A percentile compares a stretch with the other conserved stretches of the same genome.
Conservation (phyloP, 1,140 invertebrate genomes). For the Calliopsis andreniformis region DNA sequence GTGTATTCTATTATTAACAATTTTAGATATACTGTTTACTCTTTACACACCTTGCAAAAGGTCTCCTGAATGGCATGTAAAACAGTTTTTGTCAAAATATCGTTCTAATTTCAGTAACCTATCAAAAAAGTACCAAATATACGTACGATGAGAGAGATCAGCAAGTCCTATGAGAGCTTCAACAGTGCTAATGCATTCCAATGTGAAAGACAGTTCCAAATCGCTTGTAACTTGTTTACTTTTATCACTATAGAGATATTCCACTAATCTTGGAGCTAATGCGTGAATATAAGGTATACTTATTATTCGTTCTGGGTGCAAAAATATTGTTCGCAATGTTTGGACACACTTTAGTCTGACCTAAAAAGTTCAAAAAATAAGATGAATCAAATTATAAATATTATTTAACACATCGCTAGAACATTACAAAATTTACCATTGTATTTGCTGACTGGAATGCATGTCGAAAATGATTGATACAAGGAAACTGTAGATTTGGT, state of each 20-base stretch:
- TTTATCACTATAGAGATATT: constrained; percentile 85
- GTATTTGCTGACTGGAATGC: constrained; percentile 90
- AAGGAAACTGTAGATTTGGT: constrained; percentile 93
- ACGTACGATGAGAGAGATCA: constrained; percentile 90
- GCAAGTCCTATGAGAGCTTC: constrained; percentile 89
- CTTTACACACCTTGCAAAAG: constrained; percentile 81
- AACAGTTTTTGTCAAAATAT: constrained; percentile 57
- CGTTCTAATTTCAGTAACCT: constrained; percentile 24
- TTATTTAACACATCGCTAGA: constrained; percentile 10
- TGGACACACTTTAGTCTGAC: constrained; percentile 90
- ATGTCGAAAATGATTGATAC: constrained; percentile 95
- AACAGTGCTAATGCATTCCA: constrained; percentile 87
- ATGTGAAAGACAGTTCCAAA: constrained; percentile 84
- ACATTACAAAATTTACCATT: constrained; percentile 82
- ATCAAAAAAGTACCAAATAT: too few relatives aligned
- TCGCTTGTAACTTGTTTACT: constrained; percentile 84
- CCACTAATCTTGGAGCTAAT: constrained; percentile 88
- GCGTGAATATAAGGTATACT: constrained; percentile 91
- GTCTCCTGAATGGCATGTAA: constrained; percentile 81
- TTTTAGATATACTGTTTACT: constrained; percentile 21
- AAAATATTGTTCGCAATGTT: constrained; percentile 88
- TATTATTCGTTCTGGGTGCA: constrained; percentile 86
- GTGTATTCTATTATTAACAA: background rate
- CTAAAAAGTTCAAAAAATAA: constrained; percentile 79
- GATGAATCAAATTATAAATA: constrained; percentile 22